Base-by-base conservation (phyloP, 2,113 vertebrate genomes). In the Stegastes partitus region DNA sequence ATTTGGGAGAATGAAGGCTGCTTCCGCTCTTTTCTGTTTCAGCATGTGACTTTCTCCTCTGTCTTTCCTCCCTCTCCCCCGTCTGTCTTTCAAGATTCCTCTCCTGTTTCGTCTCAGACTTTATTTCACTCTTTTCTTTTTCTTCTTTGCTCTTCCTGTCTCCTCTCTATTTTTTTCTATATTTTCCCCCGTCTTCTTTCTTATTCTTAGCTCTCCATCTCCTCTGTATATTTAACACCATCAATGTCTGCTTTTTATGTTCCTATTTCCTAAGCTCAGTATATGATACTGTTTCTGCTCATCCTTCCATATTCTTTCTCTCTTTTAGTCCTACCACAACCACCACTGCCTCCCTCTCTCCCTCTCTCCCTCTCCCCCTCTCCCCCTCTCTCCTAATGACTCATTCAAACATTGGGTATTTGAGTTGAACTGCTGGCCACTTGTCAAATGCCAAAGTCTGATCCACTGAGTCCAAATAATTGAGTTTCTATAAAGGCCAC, bases 21-120 rank as follows among this genome's bases (percentile, higher is more conserved):
- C 89, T 93, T 93, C 92, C 92, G 89, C 85, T 90, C 90, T 80
- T 93, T 94, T 94, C 93, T 92, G 73, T 89, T 87, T 55, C 83
- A 68, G 88, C 89, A 90, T 93, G 92, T 90, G 92, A 94, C 91
- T 91, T 89, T 86, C 81, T 86, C 31, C 54, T 42, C 79, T 83
- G 72, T 81, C 77, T 87, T 74, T 81, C 59, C 63, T 72, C 82
- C 56, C 71, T 66, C 55, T 68, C 71, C 66, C 55, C 67, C 76
- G 45, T 78, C 58, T 39, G 21, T 76, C 55, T 61, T 73, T 85
- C 63, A 58, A 61, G 57, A 81, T 34, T 67, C 53, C 55, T 66
- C 74, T 66, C 56, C 59, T 59, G 31, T 58, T 68, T 64, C 75
- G 25, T 25, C 34, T 68, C 66, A 42, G 42, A 70, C 49, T 77